Conservation (phyloP, 1,140 invertebrate genomes). For the Glossosoma conforme region DNA sequence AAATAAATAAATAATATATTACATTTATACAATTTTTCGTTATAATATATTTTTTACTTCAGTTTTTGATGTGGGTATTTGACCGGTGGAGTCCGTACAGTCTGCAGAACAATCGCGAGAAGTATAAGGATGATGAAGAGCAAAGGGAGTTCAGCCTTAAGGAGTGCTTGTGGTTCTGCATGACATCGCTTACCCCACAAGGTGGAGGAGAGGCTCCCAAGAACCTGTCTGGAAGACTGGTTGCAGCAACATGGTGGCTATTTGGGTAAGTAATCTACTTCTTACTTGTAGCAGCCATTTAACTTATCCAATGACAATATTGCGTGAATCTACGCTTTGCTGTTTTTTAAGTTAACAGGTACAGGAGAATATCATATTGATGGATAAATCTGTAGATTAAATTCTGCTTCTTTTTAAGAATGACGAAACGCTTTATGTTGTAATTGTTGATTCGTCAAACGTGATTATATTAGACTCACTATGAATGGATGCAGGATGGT, state of each 20-base stretch:
- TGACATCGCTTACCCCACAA: conserved; percentile 96
- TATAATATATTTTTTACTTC: conserved; percentile 12
- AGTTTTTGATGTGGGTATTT: conserved; percentile 94
- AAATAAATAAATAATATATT: neutral
- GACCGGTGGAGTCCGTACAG: conserved; percentile 96
- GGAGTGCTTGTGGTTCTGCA: conserved; percentile 98
- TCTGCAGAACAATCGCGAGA: conserved; percentile 90
- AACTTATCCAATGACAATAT: too few relatives aligned
- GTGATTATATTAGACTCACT: too few relatives aligned
- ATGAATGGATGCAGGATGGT: too few relatives aligned
- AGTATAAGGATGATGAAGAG: conserved; percentile 90
- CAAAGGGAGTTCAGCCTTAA: conserved; percentile 93
- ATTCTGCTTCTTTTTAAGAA: too few relatives aligned
- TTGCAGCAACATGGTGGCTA: conserved; percentile 96
- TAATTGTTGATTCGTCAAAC: too few relatives aligned
- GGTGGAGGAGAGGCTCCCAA: conserved; percentile 95
- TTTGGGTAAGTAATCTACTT: conserved; percentile 68
- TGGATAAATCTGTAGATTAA: too few relatives aligned
- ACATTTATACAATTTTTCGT: neutral
- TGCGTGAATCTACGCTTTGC: too few relatives aligned
- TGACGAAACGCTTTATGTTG: too few relatives aligned
- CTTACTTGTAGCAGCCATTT: too few relatives aligned
- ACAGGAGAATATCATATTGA: too few relatives aligned
- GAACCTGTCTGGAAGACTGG: conserved; percentile 84
- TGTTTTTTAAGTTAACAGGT: too few relatives aligned